Percentiles rank a stretch among this genome's conserved stretches.
Evolutionary conservation across 2,888 invertebrate genomes (phyloP).

Genomic region (Drosophila stalkeri): DNA sequence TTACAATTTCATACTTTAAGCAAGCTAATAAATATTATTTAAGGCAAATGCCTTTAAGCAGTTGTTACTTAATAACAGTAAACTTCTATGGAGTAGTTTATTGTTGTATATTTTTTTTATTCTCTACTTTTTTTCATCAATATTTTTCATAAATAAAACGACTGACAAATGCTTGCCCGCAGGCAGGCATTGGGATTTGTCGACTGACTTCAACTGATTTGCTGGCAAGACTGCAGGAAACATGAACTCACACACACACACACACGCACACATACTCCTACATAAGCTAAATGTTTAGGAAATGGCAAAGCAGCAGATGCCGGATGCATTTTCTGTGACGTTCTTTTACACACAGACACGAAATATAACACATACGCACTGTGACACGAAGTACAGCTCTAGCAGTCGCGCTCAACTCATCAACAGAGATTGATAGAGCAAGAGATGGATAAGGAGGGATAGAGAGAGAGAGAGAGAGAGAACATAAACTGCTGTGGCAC

Average conservation of each 20-base stretch:
- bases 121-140: neutral
- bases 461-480: neutral
- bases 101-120: neutral
- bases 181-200: constrained; percentile 16
- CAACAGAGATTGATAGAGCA: constrained; percentile 28
- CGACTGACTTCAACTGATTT: constrained; percentile 67
- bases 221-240: constrained; percentile 48
- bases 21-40: neutral
- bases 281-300: constrained; percentile 76
- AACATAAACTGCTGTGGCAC: constrained; percentile 17
- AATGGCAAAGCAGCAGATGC: constrained; percentile 68
- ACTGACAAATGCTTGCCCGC: constrained; percentile 22
- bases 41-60: neutral
- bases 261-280: constrained; percentile 3
- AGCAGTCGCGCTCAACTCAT: constrained; percentile 63
- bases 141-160: constrained; percentile 25
- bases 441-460: neutral
- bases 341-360: constrained; percentile 23
- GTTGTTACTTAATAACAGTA: neutral
- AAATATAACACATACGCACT: constrained; percentile 52
- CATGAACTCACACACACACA: constrained; percentile 16
- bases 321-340: constrained; percentile 68
- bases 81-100: neutral
- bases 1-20: neutral
- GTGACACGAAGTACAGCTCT: constrained; percentile 37